Conservation (phyloP, 2,888 invertebrate species). For the Ecliptopera silaceata region DNA sequence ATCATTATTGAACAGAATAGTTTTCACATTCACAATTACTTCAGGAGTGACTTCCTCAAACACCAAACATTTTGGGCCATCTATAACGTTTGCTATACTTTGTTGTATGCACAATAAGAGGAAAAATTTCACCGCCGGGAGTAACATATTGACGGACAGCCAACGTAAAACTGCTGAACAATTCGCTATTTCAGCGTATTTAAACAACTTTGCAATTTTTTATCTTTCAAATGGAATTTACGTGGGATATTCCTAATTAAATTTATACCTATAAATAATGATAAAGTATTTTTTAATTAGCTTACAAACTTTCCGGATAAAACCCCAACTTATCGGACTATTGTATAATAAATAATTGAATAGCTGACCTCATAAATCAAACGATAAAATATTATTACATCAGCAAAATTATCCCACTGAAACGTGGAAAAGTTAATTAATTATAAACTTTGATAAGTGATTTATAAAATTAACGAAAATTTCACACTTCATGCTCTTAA, state of each 20-base stretch:
- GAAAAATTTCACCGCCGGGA: background rate
- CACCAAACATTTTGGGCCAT: background rate
- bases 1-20: background rate
- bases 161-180: background rate
- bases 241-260: background rate
- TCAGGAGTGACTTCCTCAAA: background rate
- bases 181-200: background rate
- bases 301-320: too few relatives aligned
- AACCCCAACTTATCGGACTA: too few relatives aligned
- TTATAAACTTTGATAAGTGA: too few relatives aligned
- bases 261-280: too few relatives aligned
- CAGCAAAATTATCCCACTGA: too few relatives aligned
- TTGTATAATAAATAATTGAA: background rate
- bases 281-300: too few relatives aligned
- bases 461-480: too few relatives aligned
- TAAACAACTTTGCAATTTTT: background rate
- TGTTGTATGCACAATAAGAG: background rate
- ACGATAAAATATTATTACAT: too few relatives aligned
- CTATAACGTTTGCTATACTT: background rate
- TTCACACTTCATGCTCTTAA: too few relatives aligned
- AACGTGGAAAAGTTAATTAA: too few relatives aligned
- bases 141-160: slow-evolving; percentile 1
- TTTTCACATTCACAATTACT: background rate
- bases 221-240: slow-evolving; percentile 1
- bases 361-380: too few relatives aligned